Evolutionary conservation across 2,113 vertebrate species (phyloP), one percentile per base, ranked within the genome.

Genomic region (Leuciscus idus): DNA sequence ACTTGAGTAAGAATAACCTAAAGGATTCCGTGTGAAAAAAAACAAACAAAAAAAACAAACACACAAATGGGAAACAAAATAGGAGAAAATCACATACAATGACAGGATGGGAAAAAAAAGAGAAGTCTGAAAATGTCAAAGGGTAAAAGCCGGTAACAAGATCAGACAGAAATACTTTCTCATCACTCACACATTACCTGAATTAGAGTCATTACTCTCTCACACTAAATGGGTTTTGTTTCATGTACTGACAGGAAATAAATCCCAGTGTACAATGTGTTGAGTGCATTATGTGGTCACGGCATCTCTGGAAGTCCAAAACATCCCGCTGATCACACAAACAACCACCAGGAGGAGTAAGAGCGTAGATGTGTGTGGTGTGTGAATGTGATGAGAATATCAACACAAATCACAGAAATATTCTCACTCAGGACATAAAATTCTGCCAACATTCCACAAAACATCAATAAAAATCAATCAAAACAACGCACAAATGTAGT

Each of bases 1-100:
- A 97, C 96, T 96, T 96, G 95, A 92, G 84, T 93, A 93, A 94
- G 94, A 93, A 93, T 92, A 93, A 92, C 94, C 96, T 97, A 96
- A 92, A 86, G 88, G 92, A 93, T 91, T 93, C 93, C 94, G 96
- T 85, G 92, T 93, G 92, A 81, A 90, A 93, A 93, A 93, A 85
- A 92, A 48, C 90, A 92, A 88, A 92, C 92, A 91, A 92, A 92
- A 83, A 84, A 88, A 68, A 26, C 26, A 26, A 15, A 21, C 70
- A 83, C 13, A 83, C 2, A 79, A 59, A 79, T 68, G 28, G 30
- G 79, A 83, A 66, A 85, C 86, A 77, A 59, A 84, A 84, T 19
- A 64, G 1, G 3, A 3, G 52, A 17, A 81, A 70, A 55, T 70
- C 19, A 70, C 81, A 70, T 55, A 36, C 52, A 57, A 90, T 43